Base-by-base conservation (phyloP, 2,888 invertebrate species). In the Coronaproctus castanopsis region DNA sequence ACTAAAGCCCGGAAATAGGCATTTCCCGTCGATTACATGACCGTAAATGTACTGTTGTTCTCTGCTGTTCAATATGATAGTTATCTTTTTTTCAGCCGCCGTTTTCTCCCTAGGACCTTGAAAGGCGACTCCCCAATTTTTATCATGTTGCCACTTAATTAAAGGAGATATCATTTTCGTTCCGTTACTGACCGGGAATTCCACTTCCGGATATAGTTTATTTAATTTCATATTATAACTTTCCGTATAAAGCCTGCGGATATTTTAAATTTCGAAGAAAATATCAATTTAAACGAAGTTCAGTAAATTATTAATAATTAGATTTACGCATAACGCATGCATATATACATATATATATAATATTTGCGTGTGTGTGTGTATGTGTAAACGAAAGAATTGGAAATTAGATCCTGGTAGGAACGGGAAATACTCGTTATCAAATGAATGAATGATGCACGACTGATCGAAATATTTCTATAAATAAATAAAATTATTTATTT, bases 91-190 rank as follows among this genome's bases (percentile, higher is more conserved):
- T 51, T 57, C 57, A 19, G 52, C 57, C 3, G 57, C 24, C 14
- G 52, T 21, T 24, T 52, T 52, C n/a, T 57, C 57, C 52, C 52
- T 52, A 24, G 23, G 51, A 5, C 20, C 24, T 2, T 51, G 10
- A 24, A 51, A 54, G 36, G 50, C 54, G 3, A 58, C 58, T 10
- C 20, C 54, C 78, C 78, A 80, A 51, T 71, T 69, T 57, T 73
- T 72, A 14, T 70, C 67, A 68, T 80, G 79, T 65, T 80, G 78
- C 80, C 80, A 80, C 54, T 70, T 68, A 61, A 79, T 71, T 54
- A 77, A 68, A 2, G 77, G 73, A 23, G 75, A 71, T 21, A 80
- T 68, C 72, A 76, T 75, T n/a, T 77, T 76, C 18, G 78, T 79
- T 57, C 75, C 76, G 53, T 72, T 68, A 10, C 77, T 71, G 1